Percentiles rank a stretch among this genome's conserved stretches.
phyloP scores from a whole-genome alignment of 2,888 invertebrate species.

The Heliconius hortense region DNA sequence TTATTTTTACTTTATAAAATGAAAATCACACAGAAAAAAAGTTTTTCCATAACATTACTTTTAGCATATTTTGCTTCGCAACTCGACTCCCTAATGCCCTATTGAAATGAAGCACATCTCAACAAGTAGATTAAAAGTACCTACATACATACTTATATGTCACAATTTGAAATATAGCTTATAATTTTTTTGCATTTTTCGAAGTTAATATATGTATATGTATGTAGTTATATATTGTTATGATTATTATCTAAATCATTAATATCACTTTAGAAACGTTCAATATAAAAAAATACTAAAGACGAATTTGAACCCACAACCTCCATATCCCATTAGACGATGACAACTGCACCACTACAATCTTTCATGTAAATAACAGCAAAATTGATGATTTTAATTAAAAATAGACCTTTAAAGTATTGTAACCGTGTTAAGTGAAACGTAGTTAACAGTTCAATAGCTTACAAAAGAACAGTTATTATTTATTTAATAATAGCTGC shows the following conservation, averaged over 20 bases:
- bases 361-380: too few relatives aligned
- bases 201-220: neutral
- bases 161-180: slow-evolving; percentile 6
- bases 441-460: neutral
- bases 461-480: slow-evolving; percentile 13
- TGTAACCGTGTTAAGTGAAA: neutral
- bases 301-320: too few relatives aligned
- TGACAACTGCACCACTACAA: too few relatives aligned
- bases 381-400: neutral
- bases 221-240: neutral
- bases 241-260: too few relatives aligned
- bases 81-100: slow-evolving; percentile 8
- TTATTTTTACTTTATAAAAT: slow-evolving; percentile 1
- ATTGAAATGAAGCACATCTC: slow-evolving; percentile 17
- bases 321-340: too few relatives aligned
- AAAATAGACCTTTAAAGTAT: neutral
- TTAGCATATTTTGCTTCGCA: neutral
- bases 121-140: slow-evolving; percentile 15
- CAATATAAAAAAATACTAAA: too few relatives aligned
- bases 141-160: neutral
- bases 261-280: too few relatives aligned
- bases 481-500: slow-evolving; percentile 8
- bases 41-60: slow-evolving; percentile 16
- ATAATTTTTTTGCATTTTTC: neutral
- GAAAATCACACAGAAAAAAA: neutral